A percentile compares a stretch with the other conserved stretches of the same genome.
These are phyloP conservation scores for Xenops minutus DNA, from an alignment of 2,797 vertebrate genomes.

Conservation along the genomic window DNA sequence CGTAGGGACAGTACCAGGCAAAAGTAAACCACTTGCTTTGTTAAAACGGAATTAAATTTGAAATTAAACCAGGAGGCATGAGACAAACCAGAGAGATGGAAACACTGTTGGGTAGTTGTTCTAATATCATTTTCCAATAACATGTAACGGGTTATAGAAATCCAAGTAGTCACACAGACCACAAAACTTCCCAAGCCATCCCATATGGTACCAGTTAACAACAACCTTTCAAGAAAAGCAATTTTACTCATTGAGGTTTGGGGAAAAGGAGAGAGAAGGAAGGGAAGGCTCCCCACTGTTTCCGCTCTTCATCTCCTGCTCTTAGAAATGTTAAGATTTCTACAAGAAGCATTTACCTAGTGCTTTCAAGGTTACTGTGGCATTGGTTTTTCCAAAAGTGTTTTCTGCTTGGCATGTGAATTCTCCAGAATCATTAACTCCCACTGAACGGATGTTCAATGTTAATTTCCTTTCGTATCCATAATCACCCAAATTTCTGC, in stretches of 20 bases:
- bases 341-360: conserved; percentile 81
- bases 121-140: neutral
- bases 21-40: neutral
- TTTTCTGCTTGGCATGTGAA: conserved; percentile 90
- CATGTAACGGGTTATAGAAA: neutral
- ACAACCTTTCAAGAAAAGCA: conserved; percentile 43
- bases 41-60: neutral
- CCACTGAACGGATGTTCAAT: conserved; percentile 80
- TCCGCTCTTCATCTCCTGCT: neutral
- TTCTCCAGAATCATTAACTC: conserved; percentile 82
- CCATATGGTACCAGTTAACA: neutral
- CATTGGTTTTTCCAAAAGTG: conserved; percentile 81
- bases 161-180: neutral
- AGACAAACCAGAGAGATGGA: neutral
- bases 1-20: neutral
- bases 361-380: conserved; percentile 88
- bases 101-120: neutral
- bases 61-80: neutral
- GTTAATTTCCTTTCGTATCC: conserved; percentile 79
- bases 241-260: neutral
- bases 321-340: neutral
- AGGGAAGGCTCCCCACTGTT: neutral
- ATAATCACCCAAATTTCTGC: conserved; percentile 72
- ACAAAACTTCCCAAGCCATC: neutral
- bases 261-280: neutral